These are phyloP conservation scores for Zoanthus gigantus DNA, from an alignment of 92 coral and sea anemone species.

Conservation along the genomic window DNA sequence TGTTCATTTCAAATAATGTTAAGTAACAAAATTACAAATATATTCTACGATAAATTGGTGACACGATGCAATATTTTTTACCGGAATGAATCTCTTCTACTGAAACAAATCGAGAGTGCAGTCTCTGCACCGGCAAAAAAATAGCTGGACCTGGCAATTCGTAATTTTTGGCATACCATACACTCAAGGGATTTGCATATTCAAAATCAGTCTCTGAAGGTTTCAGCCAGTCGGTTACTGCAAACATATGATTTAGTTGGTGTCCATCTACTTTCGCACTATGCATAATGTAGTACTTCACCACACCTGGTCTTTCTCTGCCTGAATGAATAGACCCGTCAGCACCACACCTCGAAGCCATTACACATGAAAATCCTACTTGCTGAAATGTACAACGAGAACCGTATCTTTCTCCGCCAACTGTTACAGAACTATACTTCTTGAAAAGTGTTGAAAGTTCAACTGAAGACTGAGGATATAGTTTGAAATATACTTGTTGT, in stretches of 20 bases:
- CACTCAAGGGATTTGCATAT: conserved; percentile 28
- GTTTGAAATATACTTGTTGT: not conserved
- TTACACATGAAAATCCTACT: not conserved
- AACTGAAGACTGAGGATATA: not conserved
- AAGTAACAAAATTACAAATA: not conserved
- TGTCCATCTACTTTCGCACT: not conserved
- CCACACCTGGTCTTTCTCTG: conserved; percentile 20
- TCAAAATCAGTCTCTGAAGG: not conserved
- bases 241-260: not conserved
- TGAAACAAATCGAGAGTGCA: conserved; percentile 26
- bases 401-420: conserved; percentile 12
- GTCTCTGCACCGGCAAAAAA: conserved; percentile 19
- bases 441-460: conserved; percentile 1
- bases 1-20: not conserved
- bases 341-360: conserved; percentile 22
- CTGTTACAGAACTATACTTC: conserved; percentile 19
- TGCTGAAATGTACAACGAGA: conserved; percentile 3
- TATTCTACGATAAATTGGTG: not conserved
- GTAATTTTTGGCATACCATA: conserved; percentile 18
- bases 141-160: conserved; percentile 31
- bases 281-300: conserved; percentile 8
- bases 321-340: conserved; percentile 14
- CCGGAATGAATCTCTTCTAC: not conserved
- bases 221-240: not conserved
- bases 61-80: not conserved